A percentile compares a stretch with the other conserved stretches of the same genome.
Evolutionary conservation across 2,113 vertebrate species (phyloP).

Genomic region (Saguinus imperator): DNA sequence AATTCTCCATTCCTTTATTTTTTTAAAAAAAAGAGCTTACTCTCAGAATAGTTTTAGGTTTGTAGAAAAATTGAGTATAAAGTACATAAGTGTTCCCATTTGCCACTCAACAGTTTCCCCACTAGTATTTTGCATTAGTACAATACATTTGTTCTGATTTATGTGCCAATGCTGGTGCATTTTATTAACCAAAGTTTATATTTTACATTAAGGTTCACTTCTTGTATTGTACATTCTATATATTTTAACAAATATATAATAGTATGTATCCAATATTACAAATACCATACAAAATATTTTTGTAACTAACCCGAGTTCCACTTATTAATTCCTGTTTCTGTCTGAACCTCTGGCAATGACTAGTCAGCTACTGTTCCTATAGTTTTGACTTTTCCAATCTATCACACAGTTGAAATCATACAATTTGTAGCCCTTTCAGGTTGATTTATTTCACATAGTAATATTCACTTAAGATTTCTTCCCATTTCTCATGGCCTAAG

Average conservation of each 20-base stretch:
- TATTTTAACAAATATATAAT: not conserved
- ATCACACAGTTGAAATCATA: not conserved
- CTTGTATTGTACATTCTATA: not conserved
- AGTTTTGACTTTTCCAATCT: not conserved
- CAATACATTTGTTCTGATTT: not conserved
- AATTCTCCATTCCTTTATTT: not conserved
- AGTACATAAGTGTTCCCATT: not conserved
- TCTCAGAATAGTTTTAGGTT: not conserved
- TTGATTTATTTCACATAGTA: not conserved
- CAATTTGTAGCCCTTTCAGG: not conserved
- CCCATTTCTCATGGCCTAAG: not conserved
- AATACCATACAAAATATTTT: not conserved
- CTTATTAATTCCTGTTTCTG: not conserved
- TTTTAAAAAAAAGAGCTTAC: not conserved
- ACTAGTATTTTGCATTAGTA: not conserved
- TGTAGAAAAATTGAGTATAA: not conserved
- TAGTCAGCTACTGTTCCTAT: not conserved
- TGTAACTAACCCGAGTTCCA: not conserved
- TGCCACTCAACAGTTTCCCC: accelerated
- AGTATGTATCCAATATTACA: not conserved
- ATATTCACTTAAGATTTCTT: not conserved
- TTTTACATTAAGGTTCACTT: not conserved
- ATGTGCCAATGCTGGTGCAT: not conserved
- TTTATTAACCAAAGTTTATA: not conserved
- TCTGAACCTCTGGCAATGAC: not conserved